phyloP scores from a whole-genome alignment of 1,140 invertebrate genomes.

The Alviniconcha marisindica region DNA sequence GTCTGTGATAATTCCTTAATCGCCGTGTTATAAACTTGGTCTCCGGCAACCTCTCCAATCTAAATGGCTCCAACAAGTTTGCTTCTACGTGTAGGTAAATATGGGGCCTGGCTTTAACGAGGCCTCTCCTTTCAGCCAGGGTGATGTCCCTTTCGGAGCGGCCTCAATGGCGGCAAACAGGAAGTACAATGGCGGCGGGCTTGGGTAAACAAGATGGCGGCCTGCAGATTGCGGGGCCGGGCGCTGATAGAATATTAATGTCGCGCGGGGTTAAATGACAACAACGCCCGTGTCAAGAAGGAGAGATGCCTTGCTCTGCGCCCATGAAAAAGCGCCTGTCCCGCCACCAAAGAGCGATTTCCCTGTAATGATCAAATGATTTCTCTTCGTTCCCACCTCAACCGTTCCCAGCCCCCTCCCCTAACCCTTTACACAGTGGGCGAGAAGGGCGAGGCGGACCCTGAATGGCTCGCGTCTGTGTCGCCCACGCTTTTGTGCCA shows the following conservation, averaged over 20 bases:
- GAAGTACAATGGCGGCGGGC: constrained; percentile 28
- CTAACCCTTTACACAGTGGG: neutral
- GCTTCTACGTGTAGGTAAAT: constrained; percentile 41
- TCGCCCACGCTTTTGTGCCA: constrained; percentile 16
- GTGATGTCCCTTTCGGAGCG: constrained; percentile 35
- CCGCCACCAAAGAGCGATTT: constrained; percentile 26
- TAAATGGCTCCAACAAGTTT: constrained; percentile 42
- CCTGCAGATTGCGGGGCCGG: constrained; percentile 34
- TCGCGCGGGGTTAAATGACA: constrained; percentile 39
- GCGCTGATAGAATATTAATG: constrained; percentile 35
- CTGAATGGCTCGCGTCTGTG: constrained; percentile 21
- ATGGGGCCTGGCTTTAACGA: constrained; percentile 20
- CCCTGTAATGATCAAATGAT: constrained; percentile 43
- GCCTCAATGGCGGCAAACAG: constrained; percentile 38
- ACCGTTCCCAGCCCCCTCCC: neutral
- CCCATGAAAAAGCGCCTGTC: neutral
- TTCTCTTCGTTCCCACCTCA: constrained; percentile 27
- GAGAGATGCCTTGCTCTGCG: constrained; percentile 15
- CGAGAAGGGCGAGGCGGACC: no score
- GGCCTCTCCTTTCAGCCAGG: constrained; percentile 22
- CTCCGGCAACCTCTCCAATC: constrained; percentile 17
- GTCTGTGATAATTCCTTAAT: constrained; percentile 35
- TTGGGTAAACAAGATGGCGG: constrained; percentile 42
- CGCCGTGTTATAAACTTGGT: constrained; percentile 34
- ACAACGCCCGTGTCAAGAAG: constrained; percentile 24